Evolutionary conservation across 2,113 vertebrate genomes (phyloP).

Genomic region (Gymnocephalus cernua): DNA sequence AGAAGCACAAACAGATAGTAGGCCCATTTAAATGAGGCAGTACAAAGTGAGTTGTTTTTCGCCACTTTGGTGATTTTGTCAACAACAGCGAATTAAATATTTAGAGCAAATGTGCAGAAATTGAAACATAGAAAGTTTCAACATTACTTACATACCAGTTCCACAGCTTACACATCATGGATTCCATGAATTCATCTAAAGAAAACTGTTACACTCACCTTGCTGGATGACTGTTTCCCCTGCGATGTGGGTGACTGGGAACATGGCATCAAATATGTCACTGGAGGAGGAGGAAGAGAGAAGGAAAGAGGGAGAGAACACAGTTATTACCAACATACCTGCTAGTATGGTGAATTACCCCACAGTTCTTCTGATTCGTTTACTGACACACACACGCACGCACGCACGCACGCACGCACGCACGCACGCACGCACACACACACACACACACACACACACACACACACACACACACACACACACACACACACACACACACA

Average conservation of each 20-base stretch:
- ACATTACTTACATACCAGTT: neutral
- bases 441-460: too few species aligned
- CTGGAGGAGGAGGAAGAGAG: constrained; percentile 77
- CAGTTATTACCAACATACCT: constrained; percentile 8
- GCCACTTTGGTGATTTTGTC: neutral
- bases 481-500: too few species aligned
- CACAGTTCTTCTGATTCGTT: constrained; percentile 10
- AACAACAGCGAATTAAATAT: neutral
- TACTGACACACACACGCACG: neutral
- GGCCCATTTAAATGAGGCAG: neutral
- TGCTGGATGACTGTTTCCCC: constrained; percentile 98
- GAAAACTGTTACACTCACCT: constrained; percentile 81
- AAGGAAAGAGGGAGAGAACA: constrained; percentile 5
- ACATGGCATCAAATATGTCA: constrained; percentile 99
- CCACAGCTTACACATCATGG: neutral
- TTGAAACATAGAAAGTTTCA: neutral
- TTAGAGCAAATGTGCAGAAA: neutral
- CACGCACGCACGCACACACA: too few species aligned
- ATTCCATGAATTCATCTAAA: neutral
- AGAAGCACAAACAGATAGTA: neutral
- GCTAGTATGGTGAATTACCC: neutral
- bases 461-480: neutral
- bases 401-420: neutral
- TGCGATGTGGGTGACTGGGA: constrained; percentile 96
- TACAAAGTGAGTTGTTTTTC: neutral